Conservation (phyloP, 2,113 vertebrate genomes). For the Scomber colias region DNA sequence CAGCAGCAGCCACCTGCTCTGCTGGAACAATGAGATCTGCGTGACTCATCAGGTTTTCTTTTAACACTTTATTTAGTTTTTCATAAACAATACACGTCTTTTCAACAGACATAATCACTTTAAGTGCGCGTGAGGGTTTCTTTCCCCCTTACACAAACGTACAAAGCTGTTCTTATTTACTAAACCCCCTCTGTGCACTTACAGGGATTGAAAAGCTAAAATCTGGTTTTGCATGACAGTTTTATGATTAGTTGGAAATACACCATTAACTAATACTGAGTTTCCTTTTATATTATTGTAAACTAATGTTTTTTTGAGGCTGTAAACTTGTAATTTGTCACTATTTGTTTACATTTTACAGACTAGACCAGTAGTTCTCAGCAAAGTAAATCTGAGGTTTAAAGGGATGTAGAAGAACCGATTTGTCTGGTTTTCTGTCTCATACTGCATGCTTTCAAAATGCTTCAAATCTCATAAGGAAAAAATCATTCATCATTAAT, state of each 20-base stretch:
- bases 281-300: too few species aligned
- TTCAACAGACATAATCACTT: background rate
- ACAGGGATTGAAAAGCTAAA: background rate
- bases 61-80: slow-evolving; percentile 5
- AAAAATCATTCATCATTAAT: background rate
- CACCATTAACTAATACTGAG: background rate
- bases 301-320: too few species aligned
- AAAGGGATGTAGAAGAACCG: too few species aligned
- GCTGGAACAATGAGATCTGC: slow-evolving; percentile 8
- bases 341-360: background rate
- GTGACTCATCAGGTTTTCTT: background rate
- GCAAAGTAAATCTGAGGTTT: too few species aligned
- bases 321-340: too few species aligned
- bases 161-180: too few species aligned
- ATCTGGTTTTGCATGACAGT: background rate
- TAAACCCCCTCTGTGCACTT: background rate
- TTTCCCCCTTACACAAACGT: too few species aligned
- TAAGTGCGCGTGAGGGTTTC: background rate
- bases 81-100: background rate
- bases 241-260: background rate
- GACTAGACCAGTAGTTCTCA: background rate
- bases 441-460: too few species aligned
- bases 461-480: background rate
- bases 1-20: slow-evolving; percentile 41
- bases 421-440: too few species aligned